Conservation (phyloP, 2,113 vertebrate genomes). For the Silurus asotus region DNA sequence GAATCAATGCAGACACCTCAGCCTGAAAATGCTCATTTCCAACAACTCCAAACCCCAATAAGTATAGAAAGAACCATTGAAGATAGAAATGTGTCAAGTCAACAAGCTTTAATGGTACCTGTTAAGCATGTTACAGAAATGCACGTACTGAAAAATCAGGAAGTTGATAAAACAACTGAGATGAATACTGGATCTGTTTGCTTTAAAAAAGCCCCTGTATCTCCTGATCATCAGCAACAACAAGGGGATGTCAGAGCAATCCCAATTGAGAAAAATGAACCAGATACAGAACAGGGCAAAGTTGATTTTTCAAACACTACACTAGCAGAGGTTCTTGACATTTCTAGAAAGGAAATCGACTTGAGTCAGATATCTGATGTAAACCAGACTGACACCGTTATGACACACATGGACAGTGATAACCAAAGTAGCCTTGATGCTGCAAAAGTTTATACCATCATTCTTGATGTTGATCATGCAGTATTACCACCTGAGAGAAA, state of each 20-base stretch:
- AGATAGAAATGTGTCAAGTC: not conserved
- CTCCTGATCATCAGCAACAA: not conserved
- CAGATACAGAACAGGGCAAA: not conserved
- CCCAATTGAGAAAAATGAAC: not conserved
- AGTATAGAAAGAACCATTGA: not conserved
- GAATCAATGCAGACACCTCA: not conserved
- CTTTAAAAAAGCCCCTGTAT: not conserved
- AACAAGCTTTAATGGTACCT: not conserved
- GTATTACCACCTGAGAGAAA: not conserved
- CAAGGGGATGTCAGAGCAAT: not conserved
- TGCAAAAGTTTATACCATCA: constrained; percentile 47
- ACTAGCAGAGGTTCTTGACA: not conserved
- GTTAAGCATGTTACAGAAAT: not conserved
- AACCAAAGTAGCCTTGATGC: not conserved
- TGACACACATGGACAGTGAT: not conserved
- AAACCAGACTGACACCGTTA: not conserved
- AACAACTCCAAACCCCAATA: not conserved
- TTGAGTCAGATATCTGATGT: not conserved
- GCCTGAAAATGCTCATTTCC: not conserved
- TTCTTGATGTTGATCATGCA: constrained; percentile 39
- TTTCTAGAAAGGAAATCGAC: not conserved
- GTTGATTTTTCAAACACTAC: not conserved
- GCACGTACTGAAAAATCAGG: not conserved
- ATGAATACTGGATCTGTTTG: not conserved
- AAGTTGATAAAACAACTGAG: not conserved